phyloP scores from a whole-genome alignment of 1,140 invertebrate species.

The Leucophenga varia region DNA sequence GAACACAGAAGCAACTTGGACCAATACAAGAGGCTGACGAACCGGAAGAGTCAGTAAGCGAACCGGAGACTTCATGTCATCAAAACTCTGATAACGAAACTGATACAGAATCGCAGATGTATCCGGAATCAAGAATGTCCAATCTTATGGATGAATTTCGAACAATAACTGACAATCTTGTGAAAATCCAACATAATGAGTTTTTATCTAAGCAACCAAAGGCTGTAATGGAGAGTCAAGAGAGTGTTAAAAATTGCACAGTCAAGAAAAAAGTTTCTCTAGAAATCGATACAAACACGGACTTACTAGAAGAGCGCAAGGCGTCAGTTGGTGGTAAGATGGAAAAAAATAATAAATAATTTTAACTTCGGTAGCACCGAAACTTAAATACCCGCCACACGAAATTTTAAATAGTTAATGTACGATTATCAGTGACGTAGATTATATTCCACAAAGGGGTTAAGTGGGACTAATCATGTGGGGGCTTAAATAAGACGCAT shows the following conservation, averaged over 20 bases:
- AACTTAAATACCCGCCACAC: too few relatives aligned
- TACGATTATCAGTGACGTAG: too few relatives aligned
- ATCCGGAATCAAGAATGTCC: too few relatives aligned
- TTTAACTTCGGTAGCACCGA: too few relatives aligned
- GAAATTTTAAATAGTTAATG: too few relatives aligned
- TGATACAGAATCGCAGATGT: constrained; percentile 62
- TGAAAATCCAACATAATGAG: constrained; percentile 62
- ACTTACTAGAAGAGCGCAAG: constrained; percentile 38
- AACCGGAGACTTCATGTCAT: constrained; percentile 58
- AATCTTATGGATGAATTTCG: constrained; percentile 71
- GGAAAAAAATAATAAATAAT: too few relatives aligned
- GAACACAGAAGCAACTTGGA: constrained; percentile 62
- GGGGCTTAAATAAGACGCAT: too few relatives aligned
- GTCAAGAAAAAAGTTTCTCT: background rate
- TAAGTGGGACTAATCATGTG: too few relatives aligned
- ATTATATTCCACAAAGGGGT: too few relatives aligned
- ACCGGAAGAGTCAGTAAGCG: constrained; percentile 59
- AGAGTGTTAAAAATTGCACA: constrained; percentile 18
- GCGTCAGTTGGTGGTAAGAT: constrained; percentile 31
- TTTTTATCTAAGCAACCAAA: constrained; percentile 58
- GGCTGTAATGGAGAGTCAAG: constrained; percentile 48
- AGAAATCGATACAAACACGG: background rate
- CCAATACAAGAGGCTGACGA: constrained; percentile 67
- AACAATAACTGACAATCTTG: constrained; percentile 67
- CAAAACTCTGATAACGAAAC: constrained; percentile 66